These are phyloP conservation scores for Platyrinchus mystaceus DNA, from an alignment of 2,797 vertebrate genomes.

Conservation along the genomic window DNA sequence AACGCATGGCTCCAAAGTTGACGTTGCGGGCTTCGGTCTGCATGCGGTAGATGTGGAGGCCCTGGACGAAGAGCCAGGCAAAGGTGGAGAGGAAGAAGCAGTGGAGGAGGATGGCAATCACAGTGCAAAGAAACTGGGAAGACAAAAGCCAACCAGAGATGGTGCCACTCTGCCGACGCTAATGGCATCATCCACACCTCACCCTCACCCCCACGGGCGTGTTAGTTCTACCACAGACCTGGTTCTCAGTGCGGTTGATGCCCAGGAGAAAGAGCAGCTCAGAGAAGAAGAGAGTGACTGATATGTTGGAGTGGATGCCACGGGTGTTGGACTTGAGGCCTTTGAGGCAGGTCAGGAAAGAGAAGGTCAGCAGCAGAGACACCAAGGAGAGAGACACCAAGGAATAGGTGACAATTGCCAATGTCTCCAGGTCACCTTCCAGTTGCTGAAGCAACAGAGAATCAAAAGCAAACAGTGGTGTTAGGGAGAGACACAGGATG, in stretches of 20 bases:
- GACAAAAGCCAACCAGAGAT: background rate
- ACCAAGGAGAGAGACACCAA: constrained; percentile 88
- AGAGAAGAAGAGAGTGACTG: constrained; percentile 88
- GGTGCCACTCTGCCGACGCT: background rate
- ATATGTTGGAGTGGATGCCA: constrained; percentile 93
- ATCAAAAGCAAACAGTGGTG: background rate
- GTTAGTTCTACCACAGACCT: constrained; percentile 78
- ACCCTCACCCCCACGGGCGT: fast-evolving
- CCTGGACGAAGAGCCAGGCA: constrained; percentile 96
- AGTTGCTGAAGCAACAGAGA: constrained; percentile 82
- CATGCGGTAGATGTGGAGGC: constrained; percentile 97
- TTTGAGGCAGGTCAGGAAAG: constrained; percentile 89
- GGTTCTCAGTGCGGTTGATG: constrained; percentile 93
- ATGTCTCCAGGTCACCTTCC: constrained; percentile 92
- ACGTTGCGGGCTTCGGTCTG: constrained; percentile 94
- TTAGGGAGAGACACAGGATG: background rate
- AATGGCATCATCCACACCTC: background rate
- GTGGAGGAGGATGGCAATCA: constrained; percentile 95
- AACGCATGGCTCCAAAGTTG: constrained; percentile 96
- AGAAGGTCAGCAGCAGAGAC: constrained; percentile 87
- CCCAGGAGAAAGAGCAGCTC: constrained; percentile 94
- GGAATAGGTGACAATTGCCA: constrained; percentile 92
- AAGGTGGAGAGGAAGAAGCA: constrained; percentile 98
- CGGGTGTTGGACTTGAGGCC: constrained; percentile 95
- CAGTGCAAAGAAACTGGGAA: constrained; percentile 93